Conservation (phyloP, 2,888 invertebrate genomes). For the Drosophila mimetica region DNA sequence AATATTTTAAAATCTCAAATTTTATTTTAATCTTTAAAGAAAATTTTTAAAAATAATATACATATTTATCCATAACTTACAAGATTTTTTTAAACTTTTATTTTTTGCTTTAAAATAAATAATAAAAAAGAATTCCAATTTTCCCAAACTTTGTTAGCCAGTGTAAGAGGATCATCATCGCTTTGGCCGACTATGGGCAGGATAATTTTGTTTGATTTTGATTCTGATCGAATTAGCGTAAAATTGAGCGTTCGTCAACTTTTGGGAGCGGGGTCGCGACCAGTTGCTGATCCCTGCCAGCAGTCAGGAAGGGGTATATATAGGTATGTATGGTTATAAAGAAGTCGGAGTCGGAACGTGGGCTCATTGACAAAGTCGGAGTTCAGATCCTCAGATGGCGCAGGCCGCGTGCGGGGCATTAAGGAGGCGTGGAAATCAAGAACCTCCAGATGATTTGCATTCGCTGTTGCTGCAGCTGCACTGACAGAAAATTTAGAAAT, state of each 20-base stretch:
- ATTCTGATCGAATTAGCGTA: slow-evolving; percentile 74
- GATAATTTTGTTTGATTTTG: slow-evolving; percentile 77
- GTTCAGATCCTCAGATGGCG: slow-evolving; percentile 50
- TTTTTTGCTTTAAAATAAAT: too few relatives aligned
- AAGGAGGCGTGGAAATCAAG: slow-evolving; percentile 54
- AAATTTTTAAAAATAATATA: too few relatives aligned
- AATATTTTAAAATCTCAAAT: too few relatives aligned
- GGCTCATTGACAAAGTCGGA: slow-evolving; percentile 68
- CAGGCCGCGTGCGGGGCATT: slow-evolving; percentile 61
- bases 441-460: slow-evolving; percentile 57
- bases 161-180: slow-evolving; percentile 47
- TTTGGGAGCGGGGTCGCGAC: slow-evolving; percentile 44
- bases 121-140: too few relatives aligned
- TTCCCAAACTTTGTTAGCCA: not conserved
- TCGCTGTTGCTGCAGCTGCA: slow-evolving; percentile 23
- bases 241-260: slow-evolving; percentile 73
- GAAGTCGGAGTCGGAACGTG: slow-evolving; percentile 39
- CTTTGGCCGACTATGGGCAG: slow-evolving; percentile 32
- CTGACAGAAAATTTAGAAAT: not conserved
- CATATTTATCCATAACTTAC: too few relatives aligned
- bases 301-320: not conserved
- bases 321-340: not conserved
- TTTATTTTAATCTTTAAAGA: too few relatives aligned
- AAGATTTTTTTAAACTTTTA: too few relatives aligned
- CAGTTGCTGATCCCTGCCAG: slow-evolving; percentile 12